Evolutionary conservation across 2,888 invertebrate species (phyloP).

Genomic region (Allygus modestus): DNA sequence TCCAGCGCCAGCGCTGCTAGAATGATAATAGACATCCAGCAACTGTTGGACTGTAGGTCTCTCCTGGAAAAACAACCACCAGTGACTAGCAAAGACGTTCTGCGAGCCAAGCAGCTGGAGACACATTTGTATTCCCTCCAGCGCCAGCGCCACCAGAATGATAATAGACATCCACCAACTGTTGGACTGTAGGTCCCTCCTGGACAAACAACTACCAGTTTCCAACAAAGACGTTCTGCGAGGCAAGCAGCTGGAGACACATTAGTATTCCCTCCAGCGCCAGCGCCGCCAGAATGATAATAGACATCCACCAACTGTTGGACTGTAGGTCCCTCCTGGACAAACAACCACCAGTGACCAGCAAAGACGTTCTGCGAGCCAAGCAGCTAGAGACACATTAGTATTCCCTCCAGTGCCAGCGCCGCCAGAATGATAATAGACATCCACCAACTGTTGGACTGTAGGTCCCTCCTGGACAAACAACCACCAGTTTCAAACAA

Average conservation of each 20-base stretch:
- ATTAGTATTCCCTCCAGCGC: constrained; percentile 33
- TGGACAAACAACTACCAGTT: too few species aligned
- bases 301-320: constrained; percentile 14
- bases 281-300: constrained; percentile 16
- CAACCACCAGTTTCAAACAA: too few species aligned
- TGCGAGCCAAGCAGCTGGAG: constrained; percentile 10
- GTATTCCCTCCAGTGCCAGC: constrained; percentile 4
- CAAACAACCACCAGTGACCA: too few species aligned
- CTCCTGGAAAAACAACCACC: too few species aligned
- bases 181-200: not conserved
- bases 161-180: constrained; percentile 22
- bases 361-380: constrained; percentile 19
- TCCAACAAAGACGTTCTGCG: constrained; percentile 32
- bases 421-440: constrained; percentile 17
- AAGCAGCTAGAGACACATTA: constrained; percentile 9
- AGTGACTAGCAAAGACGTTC: constrained; percentile 38
- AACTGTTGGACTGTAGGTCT: not conserved
- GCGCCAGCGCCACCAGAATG: not conserved
- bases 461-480: too few species aligned
- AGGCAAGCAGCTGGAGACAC: constrained; percentile 11
- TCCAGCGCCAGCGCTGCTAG: not conserved
- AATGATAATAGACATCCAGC: constrained; percentile 21
- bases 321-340: too few species aligned
- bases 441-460: constrained; percentile 10
- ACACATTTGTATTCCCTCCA: constrained; percentile 34